A percentile compares a stretch with the other conserved stretches of the same genome.
phyloP scores from a whole-genome alignment of 2,888 invertebrate genomes.

The Pseudeuparius sepicola region DNA sequence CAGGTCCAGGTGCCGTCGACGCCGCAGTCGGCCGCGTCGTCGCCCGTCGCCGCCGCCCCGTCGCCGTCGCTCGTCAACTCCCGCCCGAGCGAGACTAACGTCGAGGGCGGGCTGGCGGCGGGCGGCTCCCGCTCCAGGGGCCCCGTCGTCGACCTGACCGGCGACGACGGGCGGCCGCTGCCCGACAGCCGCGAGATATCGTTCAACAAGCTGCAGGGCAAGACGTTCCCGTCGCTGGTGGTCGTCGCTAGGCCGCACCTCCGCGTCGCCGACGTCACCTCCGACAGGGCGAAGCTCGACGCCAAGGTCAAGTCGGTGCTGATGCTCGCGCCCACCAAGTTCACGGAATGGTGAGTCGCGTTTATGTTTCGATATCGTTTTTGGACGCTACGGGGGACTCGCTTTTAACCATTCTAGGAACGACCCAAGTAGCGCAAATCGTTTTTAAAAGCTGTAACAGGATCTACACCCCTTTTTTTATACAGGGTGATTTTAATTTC shows the following conservation, averaged over 20 bases:
- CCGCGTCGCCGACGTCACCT: conserved; percentile 53
- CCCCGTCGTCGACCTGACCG: conserved; percentile 52
- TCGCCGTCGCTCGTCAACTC: no score
- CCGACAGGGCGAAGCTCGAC: conserved; percentile 57
- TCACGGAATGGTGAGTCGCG: conserved; percentile 63
- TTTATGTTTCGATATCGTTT: no score
- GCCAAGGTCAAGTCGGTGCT: conserved; percentile 73
- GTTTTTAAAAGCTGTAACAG: no score
- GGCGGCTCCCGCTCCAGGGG: conserved; percentile 33
- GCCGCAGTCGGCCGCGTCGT: no score
- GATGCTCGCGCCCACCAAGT: conserved; percentile 72
- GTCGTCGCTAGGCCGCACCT: conserved; percentile 75
- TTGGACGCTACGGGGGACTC: no score
- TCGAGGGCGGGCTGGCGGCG: conserved; percentile 61
- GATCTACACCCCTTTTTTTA: no score
- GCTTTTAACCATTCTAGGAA: no score
- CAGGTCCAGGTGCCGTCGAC: no score
- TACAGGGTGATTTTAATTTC: no score
- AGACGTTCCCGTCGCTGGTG: conserved; percentile 78
- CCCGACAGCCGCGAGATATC: conserved; percentile 65
- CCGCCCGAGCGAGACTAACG: conserved; percentile 61
- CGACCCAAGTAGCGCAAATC: no score
- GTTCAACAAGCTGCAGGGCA: conserved; percentile 67
- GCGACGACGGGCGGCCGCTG: conserved; percentile 49
- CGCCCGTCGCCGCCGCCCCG: no score